phyloP scores from a whole-genome alignment of 2,888 invertebrate species.

The Phyllotreta striolata region DNA sequence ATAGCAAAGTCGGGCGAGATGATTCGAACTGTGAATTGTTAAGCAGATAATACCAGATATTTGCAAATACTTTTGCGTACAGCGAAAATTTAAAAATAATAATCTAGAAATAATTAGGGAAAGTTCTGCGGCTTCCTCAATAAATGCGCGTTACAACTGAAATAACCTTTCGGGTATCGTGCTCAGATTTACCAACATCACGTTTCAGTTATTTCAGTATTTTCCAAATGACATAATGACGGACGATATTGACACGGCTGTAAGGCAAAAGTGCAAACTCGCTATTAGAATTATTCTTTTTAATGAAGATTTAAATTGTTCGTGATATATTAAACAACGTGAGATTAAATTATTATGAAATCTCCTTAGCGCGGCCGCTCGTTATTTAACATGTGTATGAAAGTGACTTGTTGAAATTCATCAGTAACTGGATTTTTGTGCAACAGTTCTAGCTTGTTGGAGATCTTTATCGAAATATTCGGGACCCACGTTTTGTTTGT shows the following conservation, averaged over 20 bases:
- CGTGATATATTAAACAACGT: constrained; percentile 20
- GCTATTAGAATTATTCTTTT: constrained; percentile 20
- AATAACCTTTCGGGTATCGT: constrained; percentile 37
- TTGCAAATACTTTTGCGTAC: constrained; percentile 2
- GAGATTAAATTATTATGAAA: constrained; percentile 16
- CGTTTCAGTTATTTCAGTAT: constrained; percentile 36
- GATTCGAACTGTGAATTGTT: no score
- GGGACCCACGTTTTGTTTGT: constrained; percentile 3
- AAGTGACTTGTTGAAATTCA: constrained; percentile 10
- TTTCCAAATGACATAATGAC: constrained; percentile 35
- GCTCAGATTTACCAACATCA: constrained; percentile 36
- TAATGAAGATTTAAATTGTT: constrained; percentile 17
- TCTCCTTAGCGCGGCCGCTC: not conserved
- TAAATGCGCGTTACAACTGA: constrained; percentile 14
- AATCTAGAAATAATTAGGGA: constrained; percentile 25
- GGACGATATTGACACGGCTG: constrained; percentile 20
- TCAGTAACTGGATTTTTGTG: constrained; percentile 4
- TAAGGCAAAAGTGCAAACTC: constrained; percentile 21
- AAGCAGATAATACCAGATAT: no score
- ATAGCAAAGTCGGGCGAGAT: no score
- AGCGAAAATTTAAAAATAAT: not conserved
- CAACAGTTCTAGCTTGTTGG: constrained; percentile 1
- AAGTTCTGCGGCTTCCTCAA: constrained; percentile 23
- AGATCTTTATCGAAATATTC: constrained; percentile 1
- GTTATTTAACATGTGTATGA: constrained; percentile 15